Evolutionary conservation across 2,888 invertebrate species (phyloP).

Genomic region (Luffia ferchaultella): DNA sequence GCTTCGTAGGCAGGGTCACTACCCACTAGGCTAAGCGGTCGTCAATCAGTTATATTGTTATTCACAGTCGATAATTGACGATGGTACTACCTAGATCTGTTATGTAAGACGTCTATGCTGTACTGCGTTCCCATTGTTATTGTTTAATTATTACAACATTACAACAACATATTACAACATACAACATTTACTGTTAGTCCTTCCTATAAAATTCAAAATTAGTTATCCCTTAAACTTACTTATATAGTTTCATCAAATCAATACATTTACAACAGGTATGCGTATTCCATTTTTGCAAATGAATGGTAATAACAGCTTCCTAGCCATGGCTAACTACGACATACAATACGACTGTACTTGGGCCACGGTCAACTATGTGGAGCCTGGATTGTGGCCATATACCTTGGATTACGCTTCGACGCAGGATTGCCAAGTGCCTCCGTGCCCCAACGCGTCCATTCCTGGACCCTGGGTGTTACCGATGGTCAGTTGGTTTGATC

Average conservation of each 20-base stretch:
- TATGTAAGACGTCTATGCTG: background rate
- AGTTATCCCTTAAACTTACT: background rate
- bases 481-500: constrained; percentile 64
- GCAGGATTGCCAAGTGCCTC: constrained; percentile 63
- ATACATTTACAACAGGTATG: constrained; percentile 29
- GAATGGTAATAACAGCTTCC: constrained; percentile 63
- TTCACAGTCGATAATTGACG: too few relatives aligned
- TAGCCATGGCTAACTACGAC: constrained; percentile 53
- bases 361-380: constrained; percentile 45
- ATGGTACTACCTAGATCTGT: background rate
- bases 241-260: constrained; percentile 2
- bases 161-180: background rate
- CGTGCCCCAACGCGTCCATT: constrained; percentile 65
- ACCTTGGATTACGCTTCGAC: constrained; percentile 67
- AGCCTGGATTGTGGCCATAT: constrained; percentile 72
- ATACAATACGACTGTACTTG: constrained; percentile 71
- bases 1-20: too few relatives aligned
- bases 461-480: constrained; percentile 74
- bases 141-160: background rate
- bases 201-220: background rate
- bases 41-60: too few relatives aligned
- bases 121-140: background rate
- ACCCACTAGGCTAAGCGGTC: too few relatives aligned
- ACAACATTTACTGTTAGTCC: background rate
- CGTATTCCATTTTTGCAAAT: constrained; percentile 67